Base-by-base conservation (phyloP, 2,113 vertebrate genomes). In the Pteronura brasiliensis region DNA sequence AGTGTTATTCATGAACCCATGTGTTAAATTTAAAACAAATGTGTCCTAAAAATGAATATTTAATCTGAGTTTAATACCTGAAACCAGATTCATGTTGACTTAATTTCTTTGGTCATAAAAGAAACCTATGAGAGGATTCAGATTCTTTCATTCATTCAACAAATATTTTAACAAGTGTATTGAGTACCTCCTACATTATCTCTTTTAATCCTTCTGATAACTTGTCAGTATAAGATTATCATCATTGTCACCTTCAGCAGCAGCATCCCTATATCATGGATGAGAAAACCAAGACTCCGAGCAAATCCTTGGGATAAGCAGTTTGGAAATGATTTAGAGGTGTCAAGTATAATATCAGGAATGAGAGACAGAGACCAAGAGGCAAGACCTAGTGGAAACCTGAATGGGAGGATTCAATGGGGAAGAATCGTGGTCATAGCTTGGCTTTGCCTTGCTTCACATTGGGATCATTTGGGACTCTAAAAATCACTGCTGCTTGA, bases 1-100 rank as follows among this genome's bases (percentile, higher is more conserved):
- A 95, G 85, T 97, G 93, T 97, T 97, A 96, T 86, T 98, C 96
- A 80, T 88, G 88, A 93, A 74, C 34, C 74, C 88, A 93, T 96
- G 76, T 95, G 88, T 98, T 98, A 98, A 97, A 97, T 98, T 97
- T 57, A 98, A 98, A 98, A 93, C 81, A 98, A 96, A 96, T 88
- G 27, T 92, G 69, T 95, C 87, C 65, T 89, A 95, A 80, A 98
- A 95, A 89, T 47, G 57, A 98, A 95, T 83, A 76, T 93, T 97
- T 95, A 86, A 84, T 95, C 96, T 83, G 36, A 55, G 96, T 94
- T 90, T 92, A 89, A 69, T 80, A 98, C 88, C 90, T 97, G 93
- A 97, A 94, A 76, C 91, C 77, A 96, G 90, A 92, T 98, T 95
- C 61, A 84, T 97, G 92, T 93, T 94, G 96, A 80, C 76, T 65